Conservation (phyloP, 1,140 invertebrate genomes). For the Drosophila azteca region DNA sequence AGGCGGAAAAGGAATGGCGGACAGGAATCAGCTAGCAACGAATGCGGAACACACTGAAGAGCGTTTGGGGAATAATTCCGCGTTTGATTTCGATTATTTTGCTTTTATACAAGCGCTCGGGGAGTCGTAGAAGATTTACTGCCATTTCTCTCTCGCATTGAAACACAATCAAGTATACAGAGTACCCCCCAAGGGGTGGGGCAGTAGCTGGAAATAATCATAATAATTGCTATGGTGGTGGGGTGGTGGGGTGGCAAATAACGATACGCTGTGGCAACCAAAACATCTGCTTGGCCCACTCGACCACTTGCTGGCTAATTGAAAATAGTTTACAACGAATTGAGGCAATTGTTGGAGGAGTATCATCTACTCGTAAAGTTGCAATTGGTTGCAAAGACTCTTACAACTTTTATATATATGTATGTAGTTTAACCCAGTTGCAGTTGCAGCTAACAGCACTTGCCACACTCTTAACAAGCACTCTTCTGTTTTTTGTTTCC, state of each 20-base stretch:
- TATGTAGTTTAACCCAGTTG: background rate
- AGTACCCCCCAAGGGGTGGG: too few relatives aligned
- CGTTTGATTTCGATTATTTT: conserved; percentile 55
- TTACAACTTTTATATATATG: background rate
- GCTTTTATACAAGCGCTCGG: conserved; percentile 34
- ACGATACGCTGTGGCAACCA: background rate
- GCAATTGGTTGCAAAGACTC: conserved; percentile 35
- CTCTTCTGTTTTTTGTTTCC: background rate
- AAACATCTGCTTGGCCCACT: background rate
- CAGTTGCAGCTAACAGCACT: too few relatives aligned
- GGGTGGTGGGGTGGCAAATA: background rate
- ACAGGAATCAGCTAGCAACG: background rate
- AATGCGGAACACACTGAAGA: conserved; percentile 40
- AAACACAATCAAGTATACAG: too few relatives aligned
- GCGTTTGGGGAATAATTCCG: conserved; percentile 48
- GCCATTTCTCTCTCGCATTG: conserved; percentile 10
- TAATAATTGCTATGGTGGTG: background rate
- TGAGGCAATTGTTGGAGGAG: conserved; percentile 44
- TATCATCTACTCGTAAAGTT: conserved; percentile 41
- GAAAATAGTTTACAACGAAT: conserved; percentile 53
- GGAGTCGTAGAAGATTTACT: conserved; percentile 33
- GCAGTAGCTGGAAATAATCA: conserved; percentile 5
- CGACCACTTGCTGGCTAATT: conserved; percentile 42
- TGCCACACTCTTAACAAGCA: too few relatives aligned
- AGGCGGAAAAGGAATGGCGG: background rate